Conservation (phyloP, 2,888 invertebrate genomes). For the Cybosia mesomella region DNA sequence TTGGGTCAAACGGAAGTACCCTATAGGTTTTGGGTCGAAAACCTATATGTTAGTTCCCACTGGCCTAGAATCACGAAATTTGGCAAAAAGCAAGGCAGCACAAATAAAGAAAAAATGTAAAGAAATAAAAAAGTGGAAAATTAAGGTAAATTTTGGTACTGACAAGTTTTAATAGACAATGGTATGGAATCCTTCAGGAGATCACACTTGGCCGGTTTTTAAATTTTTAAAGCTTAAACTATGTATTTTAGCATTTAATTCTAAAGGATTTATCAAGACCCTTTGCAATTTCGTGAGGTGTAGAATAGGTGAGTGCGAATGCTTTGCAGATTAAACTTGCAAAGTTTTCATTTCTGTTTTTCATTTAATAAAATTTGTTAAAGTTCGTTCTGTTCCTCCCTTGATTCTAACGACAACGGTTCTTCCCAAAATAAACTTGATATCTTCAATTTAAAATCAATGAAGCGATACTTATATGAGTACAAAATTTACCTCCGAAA, state of each 20-base stretch:
- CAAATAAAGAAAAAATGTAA: too few relatives aligned
- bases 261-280: slow-evolving; percentile 35
- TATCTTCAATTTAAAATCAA: slow-evolving; percentile 55
- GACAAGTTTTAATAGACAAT: too few relatives aligned
- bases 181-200: too few relatives aligned
- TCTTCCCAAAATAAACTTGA: slow-evolving; percentile 41
- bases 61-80: too few relatives aligned
- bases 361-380: slow-evolving; percentile 32
- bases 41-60: too few relatives aligned
- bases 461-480: slow-evolving; percentile 55
- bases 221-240: slow-evolving; percentile 41
- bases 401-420: slow-evolving; percentile 34
- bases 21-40: too few relatives aligned
- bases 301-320: slow-evolving; percentile 35
- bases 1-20: too few relatives aligned
- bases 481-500: slow-evolving; percentile 57
- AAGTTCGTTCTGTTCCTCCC: slow-evolving; percentile 29
- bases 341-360: slow-evolving; percentile 37
- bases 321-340: slow-evolving; percentile 35
- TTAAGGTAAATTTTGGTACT: too few relatives aligned
- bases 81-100: too few relatives aligned
- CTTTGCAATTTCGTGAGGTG: slow-evolving; percentile 32
- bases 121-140: too few relatives aligned
- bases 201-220: too few relatives aligned
- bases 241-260: slow-evolving; percentile 28